phyloP scores from a whole-genome alignment of 2,113 vertebrate species.

The Trematomus loennbergii region DNA sequence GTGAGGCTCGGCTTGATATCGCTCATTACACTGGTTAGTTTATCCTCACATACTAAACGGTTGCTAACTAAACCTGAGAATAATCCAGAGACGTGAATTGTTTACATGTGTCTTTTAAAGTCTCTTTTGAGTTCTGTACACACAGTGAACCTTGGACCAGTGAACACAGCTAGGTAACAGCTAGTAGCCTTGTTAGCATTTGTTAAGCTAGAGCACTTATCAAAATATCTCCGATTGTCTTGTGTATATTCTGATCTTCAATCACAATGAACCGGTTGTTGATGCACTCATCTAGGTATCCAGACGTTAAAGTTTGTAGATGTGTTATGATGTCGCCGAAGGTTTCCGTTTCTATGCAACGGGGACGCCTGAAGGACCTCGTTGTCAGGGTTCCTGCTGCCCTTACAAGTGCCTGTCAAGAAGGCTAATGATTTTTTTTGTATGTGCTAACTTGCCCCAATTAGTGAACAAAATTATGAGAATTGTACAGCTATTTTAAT shows the following conservation, averaged over 20 bases:
- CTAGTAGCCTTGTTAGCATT: not conserved
- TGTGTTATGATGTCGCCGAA: constrained; percentile 9
- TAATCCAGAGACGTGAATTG: no score
- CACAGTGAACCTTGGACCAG: not conserved
- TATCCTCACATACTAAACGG: not conserved
- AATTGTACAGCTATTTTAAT: no score
- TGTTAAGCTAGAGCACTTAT: not conserved
- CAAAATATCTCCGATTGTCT: not conserved
- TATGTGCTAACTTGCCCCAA: no score
- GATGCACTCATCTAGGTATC: not conserved
- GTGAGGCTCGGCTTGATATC: not conserved
- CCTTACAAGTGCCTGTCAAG: constrained; percentile 64
- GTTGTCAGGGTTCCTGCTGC: constrained; percentile 4
- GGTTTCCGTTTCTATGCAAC: constrained; percentile 82
- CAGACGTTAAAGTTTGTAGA: not conserved
- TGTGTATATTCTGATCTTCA: not conserved
- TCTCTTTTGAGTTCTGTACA: not conserved
- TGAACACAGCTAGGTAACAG: not conserved
- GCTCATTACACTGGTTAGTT: not conserved
- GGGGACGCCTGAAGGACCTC: constrained; percentile 76
- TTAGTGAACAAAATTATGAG: no score
- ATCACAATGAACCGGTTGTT: accelerated
- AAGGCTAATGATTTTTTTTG: not conserved
- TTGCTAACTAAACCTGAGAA: not conserved
- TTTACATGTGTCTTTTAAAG: not conserved